Base-by-base conservation (phyloP, 2,797 vertebrate species). In the Liparis tanakae region DNA sequence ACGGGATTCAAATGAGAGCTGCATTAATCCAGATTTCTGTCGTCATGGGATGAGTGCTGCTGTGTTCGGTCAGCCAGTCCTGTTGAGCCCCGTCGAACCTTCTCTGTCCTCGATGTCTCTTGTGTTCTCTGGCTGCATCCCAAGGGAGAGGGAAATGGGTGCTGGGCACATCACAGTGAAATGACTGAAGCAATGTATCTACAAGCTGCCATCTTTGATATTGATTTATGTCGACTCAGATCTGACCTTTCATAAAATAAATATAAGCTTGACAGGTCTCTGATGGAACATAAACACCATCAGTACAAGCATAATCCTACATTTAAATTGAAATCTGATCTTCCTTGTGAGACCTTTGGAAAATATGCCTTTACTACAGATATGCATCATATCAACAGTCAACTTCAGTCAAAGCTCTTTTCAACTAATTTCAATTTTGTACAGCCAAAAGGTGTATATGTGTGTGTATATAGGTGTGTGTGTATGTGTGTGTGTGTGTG, bases 21-120 rank as follows among this genome's bases (percentile, higher is more conserved):
- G 66, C 76, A 84, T 67, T 91, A 92, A 92, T 93, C 91, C 87
- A 84, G 90, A 85, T 90, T 83, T 86, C 68, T 88, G 78, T 80
- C 72, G n/a, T 88, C 82, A 85, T 72, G 55, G 80, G 81, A 87
- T 91, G 76, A 86, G 73, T 72, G 55, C 67, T 74, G 75, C 75
- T 70, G 33, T 68, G 71, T 86, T 58, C 65, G 82, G 73, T 74
- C 71, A 78, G 62, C 64, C 72, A 43, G 70, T 58, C 34, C 63
- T 18, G 68, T 67, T 79, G 54, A 86, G 76, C 69, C 61, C 62
- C 15, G n/a, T 75, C 58, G 78, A 56, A 77, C 69, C 59, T 9
- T 61, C 46, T 66, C 77, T 77, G 77, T 74, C 63, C 72, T 83
- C 61, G 59, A 74, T 55, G 22, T 75, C 68, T 83, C 81, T 73